Evolutionary conservation across 2,888 invertebrate species (phyloP).

Genomic region (Busseola fusca): DNA sequence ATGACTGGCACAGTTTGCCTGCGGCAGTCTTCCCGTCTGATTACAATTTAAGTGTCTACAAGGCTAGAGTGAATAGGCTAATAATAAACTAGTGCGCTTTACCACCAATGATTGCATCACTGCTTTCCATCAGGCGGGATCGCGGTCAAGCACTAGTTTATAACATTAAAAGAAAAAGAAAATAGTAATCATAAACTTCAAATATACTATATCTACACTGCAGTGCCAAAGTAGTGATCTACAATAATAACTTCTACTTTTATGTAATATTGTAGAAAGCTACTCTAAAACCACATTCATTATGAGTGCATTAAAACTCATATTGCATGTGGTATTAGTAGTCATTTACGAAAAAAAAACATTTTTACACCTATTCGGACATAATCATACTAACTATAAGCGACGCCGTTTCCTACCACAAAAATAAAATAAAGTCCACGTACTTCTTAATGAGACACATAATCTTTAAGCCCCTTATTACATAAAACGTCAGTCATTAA

Average conservation of each 20-base stretch:
- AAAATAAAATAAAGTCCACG: conserved; percentile 14
- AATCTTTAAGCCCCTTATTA: conserved; percentile 15
- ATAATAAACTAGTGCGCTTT: no score
- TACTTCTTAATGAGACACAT: conserved; percentile 10
- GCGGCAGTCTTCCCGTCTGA: no score
- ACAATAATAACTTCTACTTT: conserved; percentile 15
- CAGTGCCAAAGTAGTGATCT: conserved; percentile 6
- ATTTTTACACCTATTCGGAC: neutral
- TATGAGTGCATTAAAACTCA: neutral
- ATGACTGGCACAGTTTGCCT: no score
- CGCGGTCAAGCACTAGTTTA: no score
- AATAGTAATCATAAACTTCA: neutral
- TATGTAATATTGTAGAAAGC: conserved; percentile 29
- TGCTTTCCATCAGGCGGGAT: no score
- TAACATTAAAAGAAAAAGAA: no score
- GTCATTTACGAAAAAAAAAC: neutral
- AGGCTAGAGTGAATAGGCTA: no score
- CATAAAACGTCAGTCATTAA: conserved; percentile 26
- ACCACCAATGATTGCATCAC: no score
- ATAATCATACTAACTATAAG: neutral
- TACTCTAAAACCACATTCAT: neutral
- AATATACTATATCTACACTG: neutral
- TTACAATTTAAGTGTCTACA: no score
- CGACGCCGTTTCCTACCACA: neutral
- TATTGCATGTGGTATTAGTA: conserved; percentile 14